Evolutionary conservation across 2,113 vertebrate species (phyloP).

Genomic region (Podarcis raffonei): DNA sequence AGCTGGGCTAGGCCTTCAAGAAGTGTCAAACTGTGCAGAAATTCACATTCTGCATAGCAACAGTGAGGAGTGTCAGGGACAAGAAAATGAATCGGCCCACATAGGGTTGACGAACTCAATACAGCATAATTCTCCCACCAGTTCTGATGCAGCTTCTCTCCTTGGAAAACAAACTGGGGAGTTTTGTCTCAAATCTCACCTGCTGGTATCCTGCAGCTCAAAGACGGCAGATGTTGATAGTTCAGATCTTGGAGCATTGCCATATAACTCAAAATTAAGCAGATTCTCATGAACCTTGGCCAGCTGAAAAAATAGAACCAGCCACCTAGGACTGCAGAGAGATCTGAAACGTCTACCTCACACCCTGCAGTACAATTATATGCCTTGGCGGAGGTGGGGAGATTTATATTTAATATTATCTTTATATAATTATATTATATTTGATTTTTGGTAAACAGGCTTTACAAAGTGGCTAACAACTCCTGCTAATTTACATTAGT

Average conservation of each 20-base stretch:
- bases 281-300: conserved; percentile 35
- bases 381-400: background rate
- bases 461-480: no score
- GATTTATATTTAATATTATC: no score
- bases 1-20: background rate
- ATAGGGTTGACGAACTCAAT: background rate
- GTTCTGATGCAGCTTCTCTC: background rate
- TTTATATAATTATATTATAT: no score
- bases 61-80: background rate
- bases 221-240: background rate
- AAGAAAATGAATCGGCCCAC: background rate
- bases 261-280: conserved; percentile 6
- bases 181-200: background rate
- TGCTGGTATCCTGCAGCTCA: background rate
- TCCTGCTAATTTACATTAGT: no score
- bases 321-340: background rate
- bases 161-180: conserved; percentile 1
- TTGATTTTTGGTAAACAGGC: no score
- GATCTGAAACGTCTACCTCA: background rate
- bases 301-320: conserved; percentile 46
- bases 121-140: background rate
- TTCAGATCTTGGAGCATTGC: conserved; percentile 12
- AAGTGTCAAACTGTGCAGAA: background rate
- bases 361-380: background rate
- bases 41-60: background rate